Evolutionary conservation across 2,888 invertebrate genomes (phyloP).

Genomic region (Phyto melanocephala): DNA sequence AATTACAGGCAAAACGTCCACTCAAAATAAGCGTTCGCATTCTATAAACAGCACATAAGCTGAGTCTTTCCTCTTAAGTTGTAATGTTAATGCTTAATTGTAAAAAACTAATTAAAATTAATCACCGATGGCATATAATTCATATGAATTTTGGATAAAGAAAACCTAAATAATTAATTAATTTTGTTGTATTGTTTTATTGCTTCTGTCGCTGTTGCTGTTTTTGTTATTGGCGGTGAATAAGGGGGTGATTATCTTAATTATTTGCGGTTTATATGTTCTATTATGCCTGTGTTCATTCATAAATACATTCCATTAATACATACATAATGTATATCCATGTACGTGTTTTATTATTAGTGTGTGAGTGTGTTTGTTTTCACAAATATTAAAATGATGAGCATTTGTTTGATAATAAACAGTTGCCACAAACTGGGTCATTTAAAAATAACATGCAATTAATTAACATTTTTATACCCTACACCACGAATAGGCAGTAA

Average conservation of each 20-base stretch:
- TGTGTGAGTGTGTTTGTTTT: background rate
- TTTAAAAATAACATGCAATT: background rate
- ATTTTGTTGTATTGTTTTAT: slow-evolving; percentile 4
- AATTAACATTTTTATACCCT: background rate
- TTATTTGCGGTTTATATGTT: background rate
- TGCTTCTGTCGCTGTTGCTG: background rate
- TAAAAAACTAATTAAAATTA: too few species aligned
- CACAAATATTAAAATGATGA: background rate
- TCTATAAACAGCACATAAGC: too few species aligned
- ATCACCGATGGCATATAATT: background rate
- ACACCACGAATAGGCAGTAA: background rate
- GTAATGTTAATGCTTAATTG: too few species aligned
- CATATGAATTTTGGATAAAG: background rate
- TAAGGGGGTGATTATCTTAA: slow-evolving; percentile 1
- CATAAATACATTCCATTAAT: too few species aligned
- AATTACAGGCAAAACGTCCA: too few species aligned
- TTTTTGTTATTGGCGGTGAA: background rate
- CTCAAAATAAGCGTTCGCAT: too few species aligned
- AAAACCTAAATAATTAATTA: slow-evolving; percentile 1
- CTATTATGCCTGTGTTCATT: background rate
- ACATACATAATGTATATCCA: background rate
- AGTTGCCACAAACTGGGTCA: slow-evolving; percentile 1
- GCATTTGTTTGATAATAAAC: background rate
- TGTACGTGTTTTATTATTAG: too few species aligned
- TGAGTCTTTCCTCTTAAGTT: too few species aligned